phyloP scores from a whole-genome alignment of 2,113 vertebrate species.

The Atractosteus spatula region DNA sequence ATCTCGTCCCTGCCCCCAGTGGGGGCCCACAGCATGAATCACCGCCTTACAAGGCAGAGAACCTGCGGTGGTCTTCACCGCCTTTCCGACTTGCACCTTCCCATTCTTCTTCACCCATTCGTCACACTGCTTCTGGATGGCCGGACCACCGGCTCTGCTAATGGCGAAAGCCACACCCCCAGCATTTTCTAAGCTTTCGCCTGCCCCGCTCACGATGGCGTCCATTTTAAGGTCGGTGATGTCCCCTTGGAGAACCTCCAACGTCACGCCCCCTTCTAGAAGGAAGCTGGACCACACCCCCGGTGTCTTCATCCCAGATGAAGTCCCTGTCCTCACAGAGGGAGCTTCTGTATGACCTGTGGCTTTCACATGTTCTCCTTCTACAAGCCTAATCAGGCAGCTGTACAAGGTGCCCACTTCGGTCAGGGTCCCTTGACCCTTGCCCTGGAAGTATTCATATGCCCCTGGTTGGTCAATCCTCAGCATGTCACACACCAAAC shows the following conservation, averaged over 20 bases:
- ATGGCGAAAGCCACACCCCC: slow-evolving; percentile 3
- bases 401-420: too few species aligned
- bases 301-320: too few species aligned
- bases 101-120: slow-evolving; percentile 21
- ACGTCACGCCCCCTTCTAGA: background rate
- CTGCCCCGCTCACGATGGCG: slow-evolving; percentile 11
- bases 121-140: slow-evolving; percentile 44
- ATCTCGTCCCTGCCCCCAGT: slow-evolving; percentile 19
- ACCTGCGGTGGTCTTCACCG: slow-evolving; percentile 41
- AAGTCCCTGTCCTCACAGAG: too few species aligned
- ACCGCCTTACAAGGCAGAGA: slow-evolving; percentile 47
- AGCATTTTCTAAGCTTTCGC: background rate
- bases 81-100: slow-evolving; percentile 27
- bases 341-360: too few species aligned
- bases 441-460: background rate
- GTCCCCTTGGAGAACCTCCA: background rate
- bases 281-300: background rate
- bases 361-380: too few species aligned
- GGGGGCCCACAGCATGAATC: slow-evolving; percentile 55
- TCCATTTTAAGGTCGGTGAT: background rate
- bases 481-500: background rate
- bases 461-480: background rate
- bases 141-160: slow-evolving; percentile 31
- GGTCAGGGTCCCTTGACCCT: background rate
- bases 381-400: background rate